Conservation (phyloP, 2,888 invertebrate species). For the Odontomyia ornata region DNA sequence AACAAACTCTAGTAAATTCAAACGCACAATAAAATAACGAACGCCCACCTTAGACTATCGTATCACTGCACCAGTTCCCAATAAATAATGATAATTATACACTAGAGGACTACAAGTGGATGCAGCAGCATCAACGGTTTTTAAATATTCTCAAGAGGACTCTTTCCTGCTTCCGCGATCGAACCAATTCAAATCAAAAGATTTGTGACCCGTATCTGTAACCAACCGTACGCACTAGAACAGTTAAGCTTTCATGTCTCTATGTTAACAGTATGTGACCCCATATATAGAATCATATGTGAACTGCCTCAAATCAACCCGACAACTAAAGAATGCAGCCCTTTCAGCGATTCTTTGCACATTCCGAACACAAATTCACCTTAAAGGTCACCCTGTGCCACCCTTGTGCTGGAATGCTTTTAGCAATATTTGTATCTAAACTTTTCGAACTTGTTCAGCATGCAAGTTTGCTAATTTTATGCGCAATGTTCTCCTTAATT, state of each 20-base stretch:
- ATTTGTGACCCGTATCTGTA: background rate
- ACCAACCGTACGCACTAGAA: background rate
- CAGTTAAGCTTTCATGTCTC: background rate
- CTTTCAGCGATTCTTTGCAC: conserved; percentile 13
- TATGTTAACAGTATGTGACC: background rate
- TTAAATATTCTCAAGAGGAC: background rate
- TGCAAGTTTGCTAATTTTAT: too few species aligned
- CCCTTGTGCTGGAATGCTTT: conserved; percentile 10
- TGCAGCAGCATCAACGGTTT: too few species aligned
- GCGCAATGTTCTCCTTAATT: too few species aligned
- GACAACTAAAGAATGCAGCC: conserved; percentile 34
- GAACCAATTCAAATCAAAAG: background rate
- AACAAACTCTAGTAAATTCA: background rate
- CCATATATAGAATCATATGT: conserved; percentile 8
- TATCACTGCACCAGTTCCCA: conserved; percentile 16
- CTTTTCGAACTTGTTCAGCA: background rate
- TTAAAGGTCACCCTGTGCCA: background rate
- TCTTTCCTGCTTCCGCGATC: background rate
- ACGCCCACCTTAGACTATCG: background rate
- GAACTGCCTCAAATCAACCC: conserved; percentile 4
- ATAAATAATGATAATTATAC: conserved; percentile 23
- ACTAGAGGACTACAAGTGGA: background rate
- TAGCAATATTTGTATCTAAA: background rate
- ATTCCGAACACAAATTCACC: background rate
- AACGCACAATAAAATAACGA: conserved; percentile 23